Conservation (phyloP, 2,888 invertebrate genomes). For the Conops quadrifasciatus region DNA sequence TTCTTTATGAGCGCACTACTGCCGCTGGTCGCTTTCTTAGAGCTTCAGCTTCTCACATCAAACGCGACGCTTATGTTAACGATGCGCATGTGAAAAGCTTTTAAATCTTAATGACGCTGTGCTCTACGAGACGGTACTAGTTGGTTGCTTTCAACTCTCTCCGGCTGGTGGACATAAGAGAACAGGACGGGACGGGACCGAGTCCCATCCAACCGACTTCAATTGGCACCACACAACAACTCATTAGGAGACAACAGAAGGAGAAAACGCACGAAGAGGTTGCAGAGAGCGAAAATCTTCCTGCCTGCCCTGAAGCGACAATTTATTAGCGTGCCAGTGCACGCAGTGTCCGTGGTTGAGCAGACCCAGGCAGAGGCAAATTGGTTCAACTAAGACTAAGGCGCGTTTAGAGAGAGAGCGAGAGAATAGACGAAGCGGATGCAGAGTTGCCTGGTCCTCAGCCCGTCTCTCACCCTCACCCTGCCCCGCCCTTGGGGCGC, state of each 20-base stretch:
- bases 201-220: not conserved
- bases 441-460: not conserved
- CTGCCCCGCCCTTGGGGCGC: conserved; percentile 24
- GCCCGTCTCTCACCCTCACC: not conserved
- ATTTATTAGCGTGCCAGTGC: conserved; percentile 35
- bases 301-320: conserved; percentile 34
- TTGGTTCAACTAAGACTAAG: not conserved
- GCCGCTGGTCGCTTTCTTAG: not conserved
- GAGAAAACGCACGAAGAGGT: not conserved
- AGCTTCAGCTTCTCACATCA: not conserved
- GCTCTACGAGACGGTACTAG: no score
- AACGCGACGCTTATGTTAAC: conserved; percentile 27
- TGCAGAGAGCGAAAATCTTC: not conserved
- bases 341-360: conserved; percentile 14
- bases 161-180: no score
- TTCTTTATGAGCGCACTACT: conserved; percentile 1
- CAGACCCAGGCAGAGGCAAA: not conserved
- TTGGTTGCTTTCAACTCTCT: not conserved
- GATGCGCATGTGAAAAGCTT: conserved; percentile 46
- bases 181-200: no score
- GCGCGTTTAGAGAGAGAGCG: not conserved
- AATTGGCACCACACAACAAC: not conserved
- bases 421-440: not conserved
- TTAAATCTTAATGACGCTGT: conserved; percentile 49
- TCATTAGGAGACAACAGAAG: not conserved